Conservation (phyloP, 2,113 vertebrate genomes). For the Opisthocomus hoazin region DNA sequence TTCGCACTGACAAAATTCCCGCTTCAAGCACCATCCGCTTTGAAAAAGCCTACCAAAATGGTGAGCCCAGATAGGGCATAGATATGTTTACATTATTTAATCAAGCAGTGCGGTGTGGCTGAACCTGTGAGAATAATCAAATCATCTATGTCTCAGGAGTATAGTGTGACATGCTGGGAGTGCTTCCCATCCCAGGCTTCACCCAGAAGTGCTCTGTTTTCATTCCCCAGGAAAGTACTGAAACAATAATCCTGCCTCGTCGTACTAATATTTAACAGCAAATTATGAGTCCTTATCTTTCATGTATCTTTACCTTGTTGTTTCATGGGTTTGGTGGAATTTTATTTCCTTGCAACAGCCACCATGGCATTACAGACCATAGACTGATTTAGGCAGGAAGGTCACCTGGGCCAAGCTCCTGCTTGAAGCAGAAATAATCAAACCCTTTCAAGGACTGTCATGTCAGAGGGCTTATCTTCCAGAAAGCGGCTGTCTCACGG, state of each 20-base stretch:
- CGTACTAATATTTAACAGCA: background rate
- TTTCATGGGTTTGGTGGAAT: accelerated
- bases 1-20: background rate
- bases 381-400: background rate
- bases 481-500: background rate
- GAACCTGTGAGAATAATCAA: background rate
- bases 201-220: background rate
- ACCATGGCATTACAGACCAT: background rate
- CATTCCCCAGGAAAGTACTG: background rate
- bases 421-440: background rate
- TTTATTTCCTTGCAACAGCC: background rate
- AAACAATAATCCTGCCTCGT: background rate
- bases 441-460: background rate
- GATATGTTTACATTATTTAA: background rate
- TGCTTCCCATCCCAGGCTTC: background rate
- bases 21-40: background rate
- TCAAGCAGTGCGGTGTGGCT: background rate
- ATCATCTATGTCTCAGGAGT: background rate
- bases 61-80: background rate
- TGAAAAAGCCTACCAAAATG: background rate
- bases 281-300: background rate
- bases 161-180: background rate
- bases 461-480: background rate
- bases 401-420: background rate
- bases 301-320: background rate